phyloP scores from a whole-genome alignment of 37 sponge, comb jelly and placozoan genomes.

The Diacarnus erythraeanus region DNA sequence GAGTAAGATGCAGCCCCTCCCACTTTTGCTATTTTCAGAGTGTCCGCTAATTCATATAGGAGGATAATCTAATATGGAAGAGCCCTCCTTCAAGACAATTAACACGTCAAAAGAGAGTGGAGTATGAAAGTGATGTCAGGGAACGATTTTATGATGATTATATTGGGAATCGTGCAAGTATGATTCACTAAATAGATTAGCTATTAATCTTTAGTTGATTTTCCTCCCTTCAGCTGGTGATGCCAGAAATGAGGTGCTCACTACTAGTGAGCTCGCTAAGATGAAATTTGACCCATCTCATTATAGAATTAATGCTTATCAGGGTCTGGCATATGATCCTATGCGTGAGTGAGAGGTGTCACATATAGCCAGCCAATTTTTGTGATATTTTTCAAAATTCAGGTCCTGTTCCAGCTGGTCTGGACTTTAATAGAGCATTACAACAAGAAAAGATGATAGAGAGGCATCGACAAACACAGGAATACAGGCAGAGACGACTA shows the following conservation, averaged over 20 bases:
- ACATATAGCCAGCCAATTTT: background rate
- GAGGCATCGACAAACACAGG: conserved; percentile 25
- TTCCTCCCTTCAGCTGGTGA: conserved; percentile 62
- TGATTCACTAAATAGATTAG: background rate
- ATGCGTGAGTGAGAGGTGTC: conserved; percentile 44
- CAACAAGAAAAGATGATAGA: conserved; percentile 44
- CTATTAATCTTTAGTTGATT: background rate
- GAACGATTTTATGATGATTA: conserved; percentile 85
- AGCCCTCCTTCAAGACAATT: conserved; percentile 61
- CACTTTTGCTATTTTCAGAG: background rate
- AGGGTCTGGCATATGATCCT: conserved; percentile 63
- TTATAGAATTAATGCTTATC: conserved; percentile 63
- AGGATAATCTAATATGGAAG: conserved; percentile 60
- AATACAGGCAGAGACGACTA: conserved; percentile 29
- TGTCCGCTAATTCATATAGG: background rate
- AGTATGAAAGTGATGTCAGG: conserved; percentile 56
- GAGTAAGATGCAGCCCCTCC: conserved; percentile 16
- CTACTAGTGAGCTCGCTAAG: conserved; percentile 31
- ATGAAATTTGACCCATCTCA: conserved; percentile 55
- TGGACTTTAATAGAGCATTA: conserved; percentile 50
- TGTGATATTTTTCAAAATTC: background rate
- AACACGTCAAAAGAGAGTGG: conserved; percentile 45
- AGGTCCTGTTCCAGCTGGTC: conserved; percentile 67
- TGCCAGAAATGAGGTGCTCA: conserved; percentile 65
- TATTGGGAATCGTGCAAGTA: conserved; percentile 57